Evolutionary conservation across 2,888 invertebrate species (phyloP), one percentile per base, ranked within the genome.

Genomic region (Limnephilus auricula): DNA sequence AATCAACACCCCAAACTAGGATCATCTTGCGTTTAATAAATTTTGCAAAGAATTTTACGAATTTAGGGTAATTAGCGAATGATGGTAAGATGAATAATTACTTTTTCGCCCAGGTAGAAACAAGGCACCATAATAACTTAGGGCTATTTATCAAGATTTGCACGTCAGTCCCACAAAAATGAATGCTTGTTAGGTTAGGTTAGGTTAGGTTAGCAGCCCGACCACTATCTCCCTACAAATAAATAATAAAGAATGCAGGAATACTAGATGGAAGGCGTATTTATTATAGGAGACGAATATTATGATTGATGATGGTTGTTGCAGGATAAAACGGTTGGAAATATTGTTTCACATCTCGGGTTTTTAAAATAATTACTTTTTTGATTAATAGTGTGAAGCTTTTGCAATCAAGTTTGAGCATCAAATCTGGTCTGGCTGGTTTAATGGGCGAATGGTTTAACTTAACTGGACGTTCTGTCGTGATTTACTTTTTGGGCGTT

Each of bases 131-230:
- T 65, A n/a, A 65, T 65, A 83, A 37, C 9, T 34, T 18, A 32
- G 18, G 83, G 85, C 45, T n/a, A 85, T 85, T 85, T 40, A 85
- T 85, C 85, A 85, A 85, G 85, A 85, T 85, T 85, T 85, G n/a
- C 85, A 45, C 30, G 85, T 85, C 85, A 40, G 85, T 40, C 85
- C 13, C 30, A 40, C n/a, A 15, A 85, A 37, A 85, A 85, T 85
- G 6, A 12, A 32, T 25, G n/a, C 45, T 30, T n/a, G n/a, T 85
- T n/a, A n/a, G n/a, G n/a, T n/a, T n/a, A n/a, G n/a, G n/a, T n/a
- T n/a, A n/a, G n/a, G n/a, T n/a, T n/a, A n/a, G n/a, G n/a, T n/a
- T 85, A n/a, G 37, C 85, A 85, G 9, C 12, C 45, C 85, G 31
- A n/a, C n/a, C 30, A 18, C 85, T 40, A 82, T 82, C 37, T 65